phyloP scores from a whole-genome alignment of 2,797 vertebrate species.

The Pipistrellus nathusii region DNA sequence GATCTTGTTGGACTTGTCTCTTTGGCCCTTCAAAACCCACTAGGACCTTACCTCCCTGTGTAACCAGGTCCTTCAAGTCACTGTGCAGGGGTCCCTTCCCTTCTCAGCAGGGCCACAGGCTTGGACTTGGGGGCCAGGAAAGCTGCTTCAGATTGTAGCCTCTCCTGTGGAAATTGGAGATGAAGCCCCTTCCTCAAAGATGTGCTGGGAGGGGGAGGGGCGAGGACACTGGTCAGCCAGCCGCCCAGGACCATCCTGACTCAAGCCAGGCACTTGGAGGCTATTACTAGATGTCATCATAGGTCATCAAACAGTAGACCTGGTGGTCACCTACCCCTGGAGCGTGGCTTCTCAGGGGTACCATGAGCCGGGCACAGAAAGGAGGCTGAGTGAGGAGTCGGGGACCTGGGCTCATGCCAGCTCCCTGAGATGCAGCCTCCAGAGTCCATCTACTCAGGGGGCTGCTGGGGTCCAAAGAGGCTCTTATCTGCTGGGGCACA shows the following conservation, averaged over 20 bases:
- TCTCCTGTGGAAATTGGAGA: background rate
- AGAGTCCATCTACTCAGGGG: background rate
- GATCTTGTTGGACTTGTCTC: background rate
- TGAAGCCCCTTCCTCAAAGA: background rate
- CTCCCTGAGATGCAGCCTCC: background rate
- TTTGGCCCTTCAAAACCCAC: background rate
- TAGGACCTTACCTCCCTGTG: background rate
- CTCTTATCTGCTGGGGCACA: background rate
- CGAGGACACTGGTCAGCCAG: accelerated
- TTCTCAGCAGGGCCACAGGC: background rate
- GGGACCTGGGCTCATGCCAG: background rate
- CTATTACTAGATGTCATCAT: accelerated
- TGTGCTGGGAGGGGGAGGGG: too few relatives aligned
- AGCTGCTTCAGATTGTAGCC: background rate
- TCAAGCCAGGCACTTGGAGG: background rate
- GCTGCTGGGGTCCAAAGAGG: background rate
- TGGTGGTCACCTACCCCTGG: background rate
- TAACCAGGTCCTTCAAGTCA: accelerated
- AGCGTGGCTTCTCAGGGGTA: too few relatives aligned
- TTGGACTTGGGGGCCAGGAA: background rate
- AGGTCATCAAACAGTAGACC: background rate
- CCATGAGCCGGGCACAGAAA: background rate
- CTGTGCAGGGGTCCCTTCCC: too few relatives aligned
- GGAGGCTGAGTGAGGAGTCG: accelerated
- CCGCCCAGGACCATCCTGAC: background rate